Evolutionary conservation across 2,797 vertebrate genomes (phyloP).

Genomic region (Micrastur ruficollis): DNA sequence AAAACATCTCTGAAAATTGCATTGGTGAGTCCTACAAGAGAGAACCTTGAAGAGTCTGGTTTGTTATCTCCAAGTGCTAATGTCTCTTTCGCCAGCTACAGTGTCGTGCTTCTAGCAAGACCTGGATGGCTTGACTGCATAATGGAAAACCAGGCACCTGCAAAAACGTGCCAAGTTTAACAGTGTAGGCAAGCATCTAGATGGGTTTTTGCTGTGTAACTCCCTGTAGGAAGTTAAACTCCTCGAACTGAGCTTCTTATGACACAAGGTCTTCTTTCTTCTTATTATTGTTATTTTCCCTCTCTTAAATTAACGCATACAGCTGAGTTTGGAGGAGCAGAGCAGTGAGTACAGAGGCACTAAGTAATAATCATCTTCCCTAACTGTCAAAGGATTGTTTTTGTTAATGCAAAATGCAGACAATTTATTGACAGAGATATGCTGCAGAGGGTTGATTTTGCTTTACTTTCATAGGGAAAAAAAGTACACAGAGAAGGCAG

Average conservation of each 20-base stretch:
- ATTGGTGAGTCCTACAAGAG: not conserved
- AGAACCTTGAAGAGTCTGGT: not conserved
- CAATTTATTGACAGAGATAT: not conserved
- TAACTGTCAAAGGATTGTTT: conserved; percentile 27
- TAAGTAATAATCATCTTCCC: conserved; percentile 12
- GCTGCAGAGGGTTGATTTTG: not conserved
- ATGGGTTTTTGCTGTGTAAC: not conserved
- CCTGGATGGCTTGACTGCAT: not conserved
- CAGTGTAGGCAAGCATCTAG: not conserved
- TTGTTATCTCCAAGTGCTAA: not conserved
- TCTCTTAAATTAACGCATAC: not conserved
- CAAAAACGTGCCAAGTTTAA: not conserved
- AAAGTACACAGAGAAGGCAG: not conserved
- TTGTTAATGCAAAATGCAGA: conserved; percentile 12
- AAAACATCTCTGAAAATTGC: not conserved
- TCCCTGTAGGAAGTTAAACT: not conserved
- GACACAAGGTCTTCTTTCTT: not conserved
- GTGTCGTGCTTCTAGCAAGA: not conserved
- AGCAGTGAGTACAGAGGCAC: not conserved
- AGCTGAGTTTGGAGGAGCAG: not conserved
- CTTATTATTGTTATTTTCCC: not conserved
- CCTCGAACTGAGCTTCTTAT: not conserved
- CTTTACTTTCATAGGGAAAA: not conserved
- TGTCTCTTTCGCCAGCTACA: not conserved
- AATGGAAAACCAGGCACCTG: not conserved